A percentile compares a stretch with the other conserved stretches of the same genome.
Evolutionary conservation across 2,797 vertebrate genomes (phyloP).

Genomic region (Pygocentrus nattereri): DNA sequence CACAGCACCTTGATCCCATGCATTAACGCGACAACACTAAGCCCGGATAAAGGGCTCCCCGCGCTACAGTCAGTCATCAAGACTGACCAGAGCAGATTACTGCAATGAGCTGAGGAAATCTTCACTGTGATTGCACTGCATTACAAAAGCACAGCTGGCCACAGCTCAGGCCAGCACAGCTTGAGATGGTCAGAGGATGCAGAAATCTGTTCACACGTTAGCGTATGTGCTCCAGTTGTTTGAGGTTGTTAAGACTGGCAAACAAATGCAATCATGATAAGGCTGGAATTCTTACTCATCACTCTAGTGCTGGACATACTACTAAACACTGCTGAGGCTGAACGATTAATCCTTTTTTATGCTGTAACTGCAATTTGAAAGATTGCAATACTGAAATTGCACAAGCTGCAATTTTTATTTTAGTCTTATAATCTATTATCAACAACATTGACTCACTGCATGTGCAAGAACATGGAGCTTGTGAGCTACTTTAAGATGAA

Average conservation of each 20-base stretch:
- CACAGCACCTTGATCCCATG: conserved; percentile 25
- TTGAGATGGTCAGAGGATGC: not conserved
- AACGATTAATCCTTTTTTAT: too few species aligned
- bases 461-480: too few species aligned
- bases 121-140: conserved; percentile 29
- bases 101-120: conserved; percentile 28
- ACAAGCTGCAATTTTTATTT: too few species aligned
- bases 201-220: not conserved
- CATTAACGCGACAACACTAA: conserved; percentile 33
- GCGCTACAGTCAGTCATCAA: conserved; percentile 23
- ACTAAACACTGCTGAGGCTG: too few species aligned
- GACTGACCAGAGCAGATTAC: conserved; percentile 41
- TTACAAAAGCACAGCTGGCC: conserved; percentile 46
- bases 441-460: too few species aligned
- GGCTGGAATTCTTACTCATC: not conserved
- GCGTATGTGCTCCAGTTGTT: not conserved
- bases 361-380: too few species aligned
- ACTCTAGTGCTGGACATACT: not conserved
- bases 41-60: conserved; percentile 41
- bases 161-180: not conserved
- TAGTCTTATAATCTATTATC: too few species aligned
- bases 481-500: too few species aligned
- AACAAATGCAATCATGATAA: not conserved
- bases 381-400: too few species aligned
- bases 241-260: not conserved